Evolutionary conservation across 2,113 vertebrate species (phyloP), one percentile per base, ranked within the genome.

Genomic region (Sturnira hondurensis): DNA sequence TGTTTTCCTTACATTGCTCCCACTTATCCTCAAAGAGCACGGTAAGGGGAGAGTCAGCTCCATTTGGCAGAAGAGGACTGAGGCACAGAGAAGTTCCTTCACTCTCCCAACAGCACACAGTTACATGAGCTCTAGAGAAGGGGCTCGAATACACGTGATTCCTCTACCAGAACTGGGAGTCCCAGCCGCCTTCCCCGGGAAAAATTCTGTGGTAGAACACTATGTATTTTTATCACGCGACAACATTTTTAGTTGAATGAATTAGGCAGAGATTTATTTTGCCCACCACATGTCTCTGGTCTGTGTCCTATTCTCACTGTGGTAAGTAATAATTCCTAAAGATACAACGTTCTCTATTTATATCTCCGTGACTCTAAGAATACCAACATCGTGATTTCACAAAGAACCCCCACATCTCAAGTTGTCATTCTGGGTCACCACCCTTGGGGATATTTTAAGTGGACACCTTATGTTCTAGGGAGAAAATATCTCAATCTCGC

Each of bases 401-500:
- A 76, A 54, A 41, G 86, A 95, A 45, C 13, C n/a, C 20, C 76
- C 41, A 68, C 17, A 17, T 54, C 45, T 47, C 7, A 4, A 81
- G 10, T 58, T 90, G 26, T 90, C 63, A 73, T 93, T 96, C 76
- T 92, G 38, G 73, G 54, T 94, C 76, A 89, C 45, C 54, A 85
- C 47, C 17, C 31, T 95, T 45, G n/a, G 76, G 86, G 36, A 56
- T 96, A 94, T 92, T 96, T 91, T 73, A 68, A 93, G 83, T 24
- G 24, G 56, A 58, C 2, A 65, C 54, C 50, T 93, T 93, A 77
- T 85, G 76, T 92, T 70, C 65, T 16, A 31, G 74, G 45, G 58
- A 92, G 50, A 50, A 89, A 97, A 95, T 71, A 54, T n/a, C 22
- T 47, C 52, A 86, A 47, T 84, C 20, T 89, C 16, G 0, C 41